These are phyloP conservation scores for Gasteruption jaculator DNA, from an alignment of 2,888 invertebrate genomes.

Conservation along the genomic window DNA sequence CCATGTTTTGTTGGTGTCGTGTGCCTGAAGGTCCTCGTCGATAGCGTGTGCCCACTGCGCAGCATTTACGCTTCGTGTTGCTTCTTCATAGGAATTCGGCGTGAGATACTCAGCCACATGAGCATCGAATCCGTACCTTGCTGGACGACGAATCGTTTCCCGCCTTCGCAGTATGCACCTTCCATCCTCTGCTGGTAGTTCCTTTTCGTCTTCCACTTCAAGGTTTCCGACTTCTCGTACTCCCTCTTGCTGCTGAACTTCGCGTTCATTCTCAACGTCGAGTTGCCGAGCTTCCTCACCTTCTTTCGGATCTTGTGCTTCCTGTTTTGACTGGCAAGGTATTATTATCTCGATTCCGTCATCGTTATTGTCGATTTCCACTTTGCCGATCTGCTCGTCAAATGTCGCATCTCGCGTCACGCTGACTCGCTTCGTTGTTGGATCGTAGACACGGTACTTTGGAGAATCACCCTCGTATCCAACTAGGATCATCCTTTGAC, in stretches of 20 bases:
- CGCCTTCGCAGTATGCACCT: constrained; percentile 10
- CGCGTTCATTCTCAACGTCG: constrained; percentile 2
- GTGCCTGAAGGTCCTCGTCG: constrained; percentile 19
- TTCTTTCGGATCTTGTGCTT: not conserved
- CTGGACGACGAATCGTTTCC: constrained; percentile 2
- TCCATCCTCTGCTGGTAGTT: not conserved
- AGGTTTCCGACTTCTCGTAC: not conserved
- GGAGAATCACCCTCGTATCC: constrained; percentile 20
- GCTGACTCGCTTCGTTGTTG: constrained; percentile 7
- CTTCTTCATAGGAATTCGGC: constrained; percentile 13
- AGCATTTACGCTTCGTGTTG: constrained; percentile 8
- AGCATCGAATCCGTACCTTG: constrained; percentile 8
- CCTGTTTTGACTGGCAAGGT: not conserved
- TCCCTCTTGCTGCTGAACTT: constrained; percentile 6
- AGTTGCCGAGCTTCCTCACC: constrained; percentile 3
- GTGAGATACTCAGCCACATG: constrained; percentile 7
- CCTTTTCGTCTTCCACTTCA: not conserved
- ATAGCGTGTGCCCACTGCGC: constrained; percentile 14
- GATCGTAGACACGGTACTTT: constrained; percentile 16
- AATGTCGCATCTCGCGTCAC: constrained; percentile 16
- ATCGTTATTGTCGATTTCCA: constrained; percentile 4
- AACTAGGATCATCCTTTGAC: constrained; percentile 15
- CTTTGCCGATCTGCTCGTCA: constrained; percentile 11
- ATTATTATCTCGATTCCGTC: constrained; percentile 6
- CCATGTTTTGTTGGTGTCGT: constrained; percentile 17